phyloP scores from a whole-genome alignment of 2,113 vertebrate species.

The Syngnathoides biaculeatus region DNA sequence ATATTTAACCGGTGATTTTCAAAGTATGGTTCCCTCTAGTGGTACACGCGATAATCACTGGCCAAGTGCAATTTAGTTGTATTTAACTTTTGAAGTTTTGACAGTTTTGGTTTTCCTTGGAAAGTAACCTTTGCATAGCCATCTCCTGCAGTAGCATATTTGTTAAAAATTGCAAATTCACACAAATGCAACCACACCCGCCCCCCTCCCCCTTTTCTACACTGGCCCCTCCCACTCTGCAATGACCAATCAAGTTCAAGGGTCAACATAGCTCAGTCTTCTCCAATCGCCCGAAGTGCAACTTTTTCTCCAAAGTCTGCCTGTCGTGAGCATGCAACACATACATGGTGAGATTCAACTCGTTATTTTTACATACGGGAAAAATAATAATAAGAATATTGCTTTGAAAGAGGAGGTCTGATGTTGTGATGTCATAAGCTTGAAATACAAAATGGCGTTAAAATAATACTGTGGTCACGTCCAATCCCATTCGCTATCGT shows the following conservation, averaged over 20 bases:
- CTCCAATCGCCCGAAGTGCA: conserved; percentile 17
- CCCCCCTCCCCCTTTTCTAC: background rate
- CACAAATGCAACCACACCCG: background rate
- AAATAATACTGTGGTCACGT: too few relatives aligned
- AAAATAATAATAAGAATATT: too few relatives aligned
- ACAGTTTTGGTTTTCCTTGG: too few relatives aligned
- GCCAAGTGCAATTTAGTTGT: too few relatives aligned
- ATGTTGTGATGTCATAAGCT: too few relatives aligned
- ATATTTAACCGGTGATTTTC: too few relatives aligned
- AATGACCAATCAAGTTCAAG: conserved; percentile 55
- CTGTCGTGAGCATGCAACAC: conserved; percentile 37
- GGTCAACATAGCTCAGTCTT: background rate
- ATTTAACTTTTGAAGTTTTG: too few relatives aligned
- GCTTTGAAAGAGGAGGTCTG: background rate
- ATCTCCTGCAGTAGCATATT: too few relatives aligned
- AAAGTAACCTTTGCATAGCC: too few relatives aligned
- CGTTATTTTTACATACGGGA: background rate
- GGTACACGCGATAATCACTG: too few relatives aligned
- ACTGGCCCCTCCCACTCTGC: conserved; percentile 34
- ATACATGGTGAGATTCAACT: conserved; percentile 45
- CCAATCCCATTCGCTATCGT: too few relatives aligned
- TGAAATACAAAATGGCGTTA: background rate
- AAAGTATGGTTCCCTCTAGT: too few relatives aligned
- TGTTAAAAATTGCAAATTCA: background rate
- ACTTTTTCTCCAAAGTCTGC: conserved; percentile 1